A percentile compares a stretch with the other conserved stretches of the same genome.
These are phyloP conservation scores for Plectus sambesii DNA, from an alignment of 1,140 invertebrate species.

Conservation along the genomic window DNA sequence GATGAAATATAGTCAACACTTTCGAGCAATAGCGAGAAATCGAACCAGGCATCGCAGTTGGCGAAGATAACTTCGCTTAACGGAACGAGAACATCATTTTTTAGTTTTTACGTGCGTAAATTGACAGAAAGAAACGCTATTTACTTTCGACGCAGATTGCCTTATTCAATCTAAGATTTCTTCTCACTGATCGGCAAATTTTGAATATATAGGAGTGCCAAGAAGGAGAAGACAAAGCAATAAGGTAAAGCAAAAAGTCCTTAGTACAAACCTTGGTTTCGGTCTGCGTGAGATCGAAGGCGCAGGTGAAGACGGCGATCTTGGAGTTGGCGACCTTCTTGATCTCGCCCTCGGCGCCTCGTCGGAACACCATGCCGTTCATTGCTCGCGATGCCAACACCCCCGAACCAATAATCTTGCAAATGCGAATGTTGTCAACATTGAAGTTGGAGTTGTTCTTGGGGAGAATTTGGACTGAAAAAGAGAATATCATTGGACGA, in stretches of 20 bases:
- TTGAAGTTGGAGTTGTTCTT: conserved; percentile 73
- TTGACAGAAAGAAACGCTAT: no score
- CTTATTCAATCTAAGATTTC: no score
- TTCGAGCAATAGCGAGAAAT: no score
- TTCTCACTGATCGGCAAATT: no score
- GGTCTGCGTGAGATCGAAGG: conserved; percentile 88
- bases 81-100: no score
- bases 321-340: conserved; percentile 65
- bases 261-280: conserved; percentile 76
- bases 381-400: conserved; percentile 64
- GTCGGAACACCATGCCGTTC: conserved; percentile 93
- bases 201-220: no score
- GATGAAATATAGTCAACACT: no score
- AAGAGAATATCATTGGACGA: conserved; percentile 13
- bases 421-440: conserved; percentile 92
- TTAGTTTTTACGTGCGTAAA: no score
- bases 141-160: no score
- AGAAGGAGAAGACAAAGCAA: no score
- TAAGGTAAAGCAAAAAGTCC: background rate
- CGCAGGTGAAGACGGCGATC: conserved; percentile 84
- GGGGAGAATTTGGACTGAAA: conserved; percentile 68
- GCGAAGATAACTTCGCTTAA: no score
- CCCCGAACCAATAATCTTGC: conserved; percentile 60
- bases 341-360: conserved; percentile 77
- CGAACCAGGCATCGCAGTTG: no score